A percentile compares a stretch with the other conserved stretches of the same genome.
Evolutionary conservation across 2,797 vertebrate genomes (phyloP).

Genomic region (Alcedo quadribrachys): DNA sequence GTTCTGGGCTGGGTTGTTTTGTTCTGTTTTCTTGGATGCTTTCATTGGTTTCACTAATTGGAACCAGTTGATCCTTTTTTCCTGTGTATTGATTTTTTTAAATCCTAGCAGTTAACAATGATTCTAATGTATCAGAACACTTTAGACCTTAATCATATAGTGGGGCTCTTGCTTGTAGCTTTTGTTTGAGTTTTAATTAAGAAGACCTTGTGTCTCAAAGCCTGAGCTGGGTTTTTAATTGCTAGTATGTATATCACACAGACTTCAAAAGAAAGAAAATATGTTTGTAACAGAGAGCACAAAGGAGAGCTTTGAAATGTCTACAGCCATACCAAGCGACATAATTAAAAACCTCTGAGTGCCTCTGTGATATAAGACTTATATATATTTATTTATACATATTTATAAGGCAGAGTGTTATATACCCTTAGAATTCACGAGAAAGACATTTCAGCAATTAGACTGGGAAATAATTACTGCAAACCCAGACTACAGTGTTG

Average conservation of each 20-base stretch:
- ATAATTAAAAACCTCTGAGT: conserved; percentile 94
- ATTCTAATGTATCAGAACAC: conserved; percentile 92
- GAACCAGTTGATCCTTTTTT: conserved; percentile 83
- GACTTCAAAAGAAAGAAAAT: conserved; percentile 94
- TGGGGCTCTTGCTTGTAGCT: conserved; percentile 85
- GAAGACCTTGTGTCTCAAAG: conserved; percentile 91
- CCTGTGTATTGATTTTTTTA: conserved; percentile 87
- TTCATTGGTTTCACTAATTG: conserved; percentile 82
- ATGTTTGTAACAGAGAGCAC: conserved; percentile 91
- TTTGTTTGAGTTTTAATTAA: conserved; percentile 99
- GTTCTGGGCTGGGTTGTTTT: neutral
- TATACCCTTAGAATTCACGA: conserved; percentile 55
- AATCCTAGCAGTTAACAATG: conserved; percentile 90
- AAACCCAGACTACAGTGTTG: conserved; percentile 1
- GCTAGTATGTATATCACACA: conserved; percentile 93
- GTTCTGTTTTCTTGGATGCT: conserved; percentile 48
- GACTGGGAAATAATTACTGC: conserved; percentile 60
- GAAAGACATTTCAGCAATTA: conserved; percentile 53
- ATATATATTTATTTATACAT: conserved; percentile 76
- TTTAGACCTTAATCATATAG: conserved; percentile 94
- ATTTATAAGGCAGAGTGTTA: conserved; percentile 59
- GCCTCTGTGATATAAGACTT: conserved; percentile 85
- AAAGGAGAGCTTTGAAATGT: conserved; percentile 93
- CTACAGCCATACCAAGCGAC: conserved; percentile 91
- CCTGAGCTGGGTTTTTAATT: conserved; percentile 92